A percentile compares a stretch with the other conserved stretches of the same genome.
Conservation (phyloP, 2,797 vertebrate genomes). For the Pseudomugil gertrudae region DNA sequence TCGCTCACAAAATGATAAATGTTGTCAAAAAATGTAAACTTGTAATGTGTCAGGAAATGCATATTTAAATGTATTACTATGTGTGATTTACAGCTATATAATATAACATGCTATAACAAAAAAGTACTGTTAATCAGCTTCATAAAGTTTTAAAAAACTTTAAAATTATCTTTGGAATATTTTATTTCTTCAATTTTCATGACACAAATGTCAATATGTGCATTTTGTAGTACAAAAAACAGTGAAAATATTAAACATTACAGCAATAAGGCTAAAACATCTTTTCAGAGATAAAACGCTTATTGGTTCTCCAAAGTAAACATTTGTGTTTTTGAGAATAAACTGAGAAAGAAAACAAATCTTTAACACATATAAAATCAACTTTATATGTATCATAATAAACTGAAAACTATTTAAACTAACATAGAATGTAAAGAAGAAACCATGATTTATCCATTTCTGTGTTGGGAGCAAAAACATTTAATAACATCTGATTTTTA, state of each 20-base stretch:
- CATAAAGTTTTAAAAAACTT: not conserved
- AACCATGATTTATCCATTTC: constrained; percentile 2
- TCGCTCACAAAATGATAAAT: not conserved
- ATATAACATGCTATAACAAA: not conserved
- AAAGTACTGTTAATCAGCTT: not conserved
- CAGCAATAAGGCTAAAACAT: not conserved
- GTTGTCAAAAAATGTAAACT: not conserved
- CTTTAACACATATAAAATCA: constrained; percentile 3
- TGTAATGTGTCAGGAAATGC: not conserved
- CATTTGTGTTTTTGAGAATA: not conserved
- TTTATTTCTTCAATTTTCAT: constrained; percentile 31
- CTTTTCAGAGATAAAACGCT: constrained; percentile 1
- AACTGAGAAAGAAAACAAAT: not conserved
- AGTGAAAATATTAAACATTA: constrained; percentile 1
- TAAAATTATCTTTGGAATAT: not conserved
- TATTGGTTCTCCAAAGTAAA: constrained; percentile 13
- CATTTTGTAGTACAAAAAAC: constrained; percentile 24
- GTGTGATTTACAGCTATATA: not conserved
- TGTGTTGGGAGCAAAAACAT: not conserved
- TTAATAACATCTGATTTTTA: not conserved
- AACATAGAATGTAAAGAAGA: not conserved
- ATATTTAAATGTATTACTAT: not conserved
- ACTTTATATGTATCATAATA: not conserved
- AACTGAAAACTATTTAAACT: not conserved
- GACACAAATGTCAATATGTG: not conserved